Evolutionary conservation across 2,888 invertebrate species (phyloP), one percentile per base, ranked within the genome.

Genomic region (Alcis repandata): DNA sequence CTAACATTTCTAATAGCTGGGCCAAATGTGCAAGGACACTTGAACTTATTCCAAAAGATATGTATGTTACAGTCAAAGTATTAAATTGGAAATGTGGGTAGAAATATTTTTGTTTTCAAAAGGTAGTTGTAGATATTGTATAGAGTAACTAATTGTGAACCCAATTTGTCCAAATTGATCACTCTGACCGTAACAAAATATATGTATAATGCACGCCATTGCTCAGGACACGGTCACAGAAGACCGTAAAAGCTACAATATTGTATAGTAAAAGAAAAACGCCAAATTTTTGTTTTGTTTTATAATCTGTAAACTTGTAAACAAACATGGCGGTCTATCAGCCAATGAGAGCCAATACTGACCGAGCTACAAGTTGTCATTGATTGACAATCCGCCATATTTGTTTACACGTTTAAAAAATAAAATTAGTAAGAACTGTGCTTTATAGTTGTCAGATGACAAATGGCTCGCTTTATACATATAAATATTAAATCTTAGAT

Each of bases 51-150:
- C 52, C 45, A 62, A 56, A 51, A 56, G 19, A 46, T 58, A 17
- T 52, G 64, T 75, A 76, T 78, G 83, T 84, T 87, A 77, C 80
- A 79, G 83, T 79, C 84, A 84, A 82, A 83, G 80, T 84, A 77
- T 80, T 74, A 75, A 80, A 72, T 79, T 78, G 74, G 76, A 69
- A 13, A 33, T 66, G 64, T 67, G 67, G 59, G 63, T 45, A 56
- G 10, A 6, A 27, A 56, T 45, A 66, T 67, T 59, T 54, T 68
- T 62, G 22, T 70, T 68, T 51, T 64, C 59, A 54, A 53, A 51
- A 54, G 68, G 72, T 71, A 70, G 69, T 72, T 72, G 72, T 78
- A 71, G 73, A 69, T 75, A 73, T 63, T 70, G 64, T 69, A 66
- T 54, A 56, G 27, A 63, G 54, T 67, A 70, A 63, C 62, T 53